Conservation (phyloP, 1,140 invertebrate species). For the Heliconius eleuchia region DNA sequence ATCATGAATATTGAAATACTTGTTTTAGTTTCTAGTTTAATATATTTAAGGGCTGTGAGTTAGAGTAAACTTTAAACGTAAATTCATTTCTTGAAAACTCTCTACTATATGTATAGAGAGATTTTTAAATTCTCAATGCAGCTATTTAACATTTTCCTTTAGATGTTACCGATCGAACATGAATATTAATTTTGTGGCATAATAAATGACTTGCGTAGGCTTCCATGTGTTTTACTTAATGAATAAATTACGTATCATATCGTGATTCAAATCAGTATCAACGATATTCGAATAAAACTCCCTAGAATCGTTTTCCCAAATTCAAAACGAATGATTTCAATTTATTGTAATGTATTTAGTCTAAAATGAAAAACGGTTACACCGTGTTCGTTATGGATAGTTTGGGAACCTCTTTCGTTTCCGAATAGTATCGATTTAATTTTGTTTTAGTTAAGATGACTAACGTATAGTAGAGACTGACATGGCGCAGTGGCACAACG, state of each 20-base stretch:
- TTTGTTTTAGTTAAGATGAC: neutral
- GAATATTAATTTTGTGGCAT: constrained; percentile 36
- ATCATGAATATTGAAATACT: neutral
- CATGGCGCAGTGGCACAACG: no score
- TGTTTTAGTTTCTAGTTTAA: neutral
- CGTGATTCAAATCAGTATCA: constrained; percentile 25
- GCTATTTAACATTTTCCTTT: neutral
- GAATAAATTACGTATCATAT: constrained; percentile 26
- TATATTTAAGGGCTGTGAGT: neutral
- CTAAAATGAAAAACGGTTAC: neutral
- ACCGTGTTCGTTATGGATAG: neutral
- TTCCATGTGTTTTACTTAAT: constrained; percentile 32
- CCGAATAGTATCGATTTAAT: neutral
- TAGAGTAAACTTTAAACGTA: neutral
- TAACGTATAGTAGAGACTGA: neutral
- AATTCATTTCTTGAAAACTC: neutral
- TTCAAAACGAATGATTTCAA: neutral
- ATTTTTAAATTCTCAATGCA: neutral
- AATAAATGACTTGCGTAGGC: constrained; percentile 32
- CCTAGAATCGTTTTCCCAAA: neutral
- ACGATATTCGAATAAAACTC: constrained; percentile 23
- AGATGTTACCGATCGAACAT: constrained; percentile 32
- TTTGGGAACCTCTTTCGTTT: neutral
- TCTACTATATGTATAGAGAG: neutral
- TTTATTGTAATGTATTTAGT: constrained; percentile 5